These are phyloP conservation scores for Pleuronectes platessa DNA, from an alignment of 2,113 vertebrate genomes.

Conservation along the genomic window DNA sequence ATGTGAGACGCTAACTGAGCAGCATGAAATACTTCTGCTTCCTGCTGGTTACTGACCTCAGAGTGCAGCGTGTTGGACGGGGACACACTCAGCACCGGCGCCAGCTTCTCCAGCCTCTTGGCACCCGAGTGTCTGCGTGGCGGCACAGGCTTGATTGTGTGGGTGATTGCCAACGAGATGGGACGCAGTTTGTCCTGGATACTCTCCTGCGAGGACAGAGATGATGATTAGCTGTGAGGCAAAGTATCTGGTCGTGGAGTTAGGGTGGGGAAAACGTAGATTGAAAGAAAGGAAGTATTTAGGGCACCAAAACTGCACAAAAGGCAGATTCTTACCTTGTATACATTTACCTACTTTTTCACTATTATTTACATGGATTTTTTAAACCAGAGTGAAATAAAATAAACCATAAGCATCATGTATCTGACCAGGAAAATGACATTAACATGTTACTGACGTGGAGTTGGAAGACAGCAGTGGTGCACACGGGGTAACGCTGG, in stretches of 20 bases:
- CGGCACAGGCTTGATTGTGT: conserved; percentile 83
- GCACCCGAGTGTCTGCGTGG: conserved; percentile 71
- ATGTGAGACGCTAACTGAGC: neutral
- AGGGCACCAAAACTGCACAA: too few species aligned
- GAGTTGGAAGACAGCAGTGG: conserved; percentile 83
- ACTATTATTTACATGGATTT: too few species aligned
- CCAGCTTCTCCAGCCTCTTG: conserved; percentile 78
- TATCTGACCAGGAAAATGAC: neutral
- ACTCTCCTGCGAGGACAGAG: conserved; percentile 80
- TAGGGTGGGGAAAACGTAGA: too few species aligned
- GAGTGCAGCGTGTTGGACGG: conserved; percentile 83
- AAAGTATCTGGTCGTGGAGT: neutral
- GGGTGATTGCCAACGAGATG: conserved; percentile 86
- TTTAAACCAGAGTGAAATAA: too few species aligned
- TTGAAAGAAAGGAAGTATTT: neutral
- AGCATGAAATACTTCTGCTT: conserved; percentile 16
- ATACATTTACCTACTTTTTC: too few species aligned
- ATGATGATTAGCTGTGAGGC: neutral
- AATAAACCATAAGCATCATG: too few species aligned
- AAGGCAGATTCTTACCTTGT: too few species aligned
- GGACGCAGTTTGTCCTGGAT: conserved; percentile 92
- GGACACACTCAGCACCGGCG: conserved; percentile 85
- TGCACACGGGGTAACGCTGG: conserved; percentile 81
- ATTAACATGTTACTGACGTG: conserved; percentile 78
- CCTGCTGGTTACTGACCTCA: conserved; percentile 81